Percentiles rank a stretch among this genome's conserved stretches.
phyloP scores from a whole-genome alignment of 2,797 vertebrate species.

The Furcifer pardalis region DNA sequence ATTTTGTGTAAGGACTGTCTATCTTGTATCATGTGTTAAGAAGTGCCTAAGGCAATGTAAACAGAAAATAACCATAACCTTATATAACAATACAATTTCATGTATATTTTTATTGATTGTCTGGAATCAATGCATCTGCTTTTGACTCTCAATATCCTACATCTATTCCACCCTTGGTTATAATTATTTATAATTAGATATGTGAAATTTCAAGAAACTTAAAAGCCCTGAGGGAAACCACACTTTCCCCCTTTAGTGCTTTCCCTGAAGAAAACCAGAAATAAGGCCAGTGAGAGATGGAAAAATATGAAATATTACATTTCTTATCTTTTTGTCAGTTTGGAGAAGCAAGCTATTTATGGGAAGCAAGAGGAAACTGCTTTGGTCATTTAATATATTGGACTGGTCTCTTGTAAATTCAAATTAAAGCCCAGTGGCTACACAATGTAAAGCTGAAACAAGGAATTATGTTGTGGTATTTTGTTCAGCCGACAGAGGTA shows the following conservation, averaged over 20 bases:
- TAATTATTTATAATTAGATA: not conserved
- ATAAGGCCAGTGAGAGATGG: not conserved
- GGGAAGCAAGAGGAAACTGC: no score
- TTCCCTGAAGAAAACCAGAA: no score
- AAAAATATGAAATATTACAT: not conserved
- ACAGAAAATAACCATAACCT: not conserved
- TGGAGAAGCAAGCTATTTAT: not conserved
- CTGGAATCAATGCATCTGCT: no score
- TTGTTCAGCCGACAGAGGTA: no score
- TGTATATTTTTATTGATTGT: no score
- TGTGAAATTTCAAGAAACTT: not conserved
- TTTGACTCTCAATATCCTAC: no score
- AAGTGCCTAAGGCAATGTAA: not conserved
- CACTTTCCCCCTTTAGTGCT: no score
- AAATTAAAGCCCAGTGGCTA: no score
- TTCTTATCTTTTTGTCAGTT: not conserved
- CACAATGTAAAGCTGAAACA: no score
- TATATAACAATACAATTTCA: not conserved
- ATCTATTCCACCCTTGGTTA: not conserved
- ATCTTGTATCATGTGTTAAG: not conserved
- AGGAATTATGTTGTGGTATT: no score
- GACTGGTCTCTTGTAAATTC: no score
- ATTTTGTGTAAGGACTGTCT: not conserved
- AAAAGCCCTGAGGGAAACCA: not conserved
- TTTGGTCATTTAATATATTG: no score